Base-by-base conservation (phyloP, 2,888 invertebrate genomes). In the Pyrochroa serraticornis region DNA sequence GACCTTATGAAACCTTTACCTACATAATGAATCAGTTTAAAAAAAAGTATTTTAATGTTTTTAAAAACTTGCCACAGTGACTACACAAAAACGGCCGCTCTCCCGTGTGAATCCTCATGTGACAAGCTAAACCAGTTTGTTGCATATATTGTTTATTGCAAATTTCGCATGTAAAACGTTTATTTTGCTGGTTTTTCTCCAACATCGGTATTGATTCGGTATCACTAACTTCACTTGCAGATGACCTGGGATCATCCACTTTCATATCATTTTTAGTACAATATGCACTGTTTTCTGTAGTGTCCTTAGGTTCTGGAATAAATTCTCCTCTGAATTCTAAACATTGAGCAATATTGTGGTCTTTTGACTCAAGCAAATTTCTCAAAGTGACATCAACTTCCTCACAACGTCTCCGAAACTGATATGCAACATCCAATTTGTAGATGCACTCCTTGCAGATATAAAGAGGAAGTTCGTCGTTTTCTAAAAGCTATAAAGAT, bases 31-130 rank as follows among this genome's bases (percentile, higher is more conserved):
- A 1, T 14, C 12, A 32, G 22, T 33, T 1, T 9, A 6, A n/a
- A 44, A 34, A 6, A 6, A 30, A 38, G 7, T 10, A 22, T 38
- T 37, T 6, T 37, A n/a, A n/a, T n/a, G n/a, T n/a, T n/a, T n/a
- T 37, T 37, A 22, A 3, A 22, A 22, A 22, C 22, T 22, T 58
- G 51, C 68, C 70, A 56, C 70, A 70, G 22, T 63, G 56, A 50
- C 50, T 67, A 41, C 70, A 69, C 14, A 69, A 43, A 55, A 66
- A 70, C 14, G 68, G 67, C 12, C 64, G 50, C 54, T 70, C 53
- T 7, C 48, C 48, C 7, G 43, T 52, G 9, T 58, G 58, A 13
- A 39, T 7, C 13, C 42, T 6, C 52, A 52, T 41, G 9, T 58
- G 57, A 8, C 13, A 8, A 1, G 8, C 31, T 1, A 58, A 14